Base-by-base conservation (phyloP, 2,797 vertebrate genomes). In the Moxostoma hubbsi region DNA sequence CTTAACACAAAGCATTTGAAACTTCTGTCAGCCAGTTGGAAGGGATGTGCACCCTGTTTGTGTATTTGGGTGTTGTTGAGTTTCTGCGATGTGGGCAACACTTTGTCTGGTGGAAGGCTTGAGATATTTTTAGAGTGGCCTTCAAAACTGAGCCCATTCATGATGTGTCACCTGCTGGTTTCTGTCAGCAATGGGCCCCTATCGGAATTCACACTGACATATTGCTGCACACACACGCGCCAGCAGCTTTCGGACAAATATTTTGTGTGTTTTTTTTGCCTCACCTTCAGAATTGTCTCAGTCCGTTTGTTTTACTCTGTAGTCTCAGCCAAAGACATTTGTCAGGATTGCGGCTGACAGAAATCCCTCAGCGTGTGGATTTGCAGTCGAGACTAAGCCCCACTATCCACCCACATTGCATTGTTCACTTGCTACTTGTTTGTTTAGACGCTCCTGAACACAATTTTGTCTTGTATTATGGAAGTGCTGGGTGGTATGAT, bases 201-300 rank as follows among this genome's bases (percentile, higher is more conserved):
- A 61, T 78, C 43, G 1, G 51, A 65, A 74, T 55, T 15, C 53
- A 70, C 9, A 76, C 54, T 46, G 13, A 55, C 36, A 63, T 36
- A 16, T 7, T 36, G 5, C 9, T 11, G 15, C 0, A 4, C 49
- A 18, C n/a, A 46, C 7, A 16, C 53, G 0, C 16, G 9, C 9
- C 7, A 13, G 43, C 70, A 46, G 11, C 24, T 62, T 51, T 45
- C 61, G 47, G 58, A 51, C 24, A 51, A 43, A 45, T 76, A 45
- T 71, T 70, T 58, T 16, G 43, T 50, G 50, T 49, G 16, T 69
- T 61, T 24, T 75, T 77, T 83, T 86, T 87, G 68, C 55, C 68
- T 90, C 88, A 90, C 87, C 86, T 90, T 91, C 86, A 90, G 85
- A 88, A 83, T 86, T 86, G 87, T 89, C 89, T 89, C 83, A 86